These are phyloP conservation scores for Temnothorax ravouxi DNA, from an alignment of 2,888 invertebrate genomes.

Conservation along the genomic window DNA sequence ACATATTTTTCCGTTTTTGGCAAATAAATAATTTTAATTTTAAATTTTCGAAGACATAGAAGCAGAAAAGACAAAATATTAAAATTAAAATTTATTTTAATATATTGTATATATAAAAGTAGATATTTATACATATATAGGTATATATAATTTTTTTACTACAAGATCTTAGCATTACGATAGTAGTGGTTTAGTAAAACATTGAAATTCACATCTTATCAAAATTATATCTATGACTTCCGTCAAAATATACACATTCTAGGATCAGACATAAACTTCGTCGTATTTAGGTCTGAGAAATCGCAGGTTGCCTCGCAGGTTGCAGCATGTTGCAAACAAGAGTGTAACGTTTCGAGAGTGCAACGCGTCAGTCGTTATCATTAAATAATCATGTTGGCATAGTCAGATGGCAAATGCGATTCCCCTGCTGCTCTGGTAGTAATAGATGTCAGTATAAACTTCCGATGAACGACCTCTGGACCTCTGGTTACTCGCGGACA, in stretches of 20 bases:
- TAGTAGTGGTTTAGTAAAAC: neutral
- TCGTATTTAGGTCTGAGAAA: constrained; percentile 4
- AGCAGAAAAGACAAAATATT: neutral
- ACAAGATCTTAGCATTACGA: neutral
- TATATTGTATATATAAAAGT: neutral
- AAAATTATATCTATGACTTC: neutral
- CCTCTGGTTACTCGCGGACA: constrained; percentile 46
- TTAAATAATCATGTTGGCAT: constrained; percentile 54
- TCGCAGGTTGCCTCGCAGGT: neutral
- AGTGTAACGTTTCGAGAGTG: constrained; percentile 13
- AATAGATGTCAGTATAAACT: constrained; percentile 53
- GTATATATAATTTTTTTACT: neutral
- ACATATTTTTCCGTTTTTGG: neutral
- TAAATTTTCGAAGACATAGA: neutral
- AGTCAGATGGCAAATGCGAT: constrained; percentile 49
- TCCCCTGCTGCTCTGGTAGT: constrained; percentile 23
- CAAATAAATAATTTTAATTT: neutral
- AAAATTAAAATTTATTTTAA: neutral
- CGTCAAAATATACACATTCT: neutral
- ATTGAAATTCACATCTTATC: neutral
- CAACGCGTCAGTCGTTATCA: constrained; percentile 46
- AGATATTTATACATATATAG: neutral
- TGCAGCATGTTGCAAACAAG: constrained; percentile 27
- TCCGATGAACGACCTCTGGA: constrained; percentile 52
- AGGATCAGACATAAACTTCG: neutral